Evolutionary conservation across 2,113 vertebrate genomes (phyloP).

Genomic region (Butastur rufipennis): DNA sequence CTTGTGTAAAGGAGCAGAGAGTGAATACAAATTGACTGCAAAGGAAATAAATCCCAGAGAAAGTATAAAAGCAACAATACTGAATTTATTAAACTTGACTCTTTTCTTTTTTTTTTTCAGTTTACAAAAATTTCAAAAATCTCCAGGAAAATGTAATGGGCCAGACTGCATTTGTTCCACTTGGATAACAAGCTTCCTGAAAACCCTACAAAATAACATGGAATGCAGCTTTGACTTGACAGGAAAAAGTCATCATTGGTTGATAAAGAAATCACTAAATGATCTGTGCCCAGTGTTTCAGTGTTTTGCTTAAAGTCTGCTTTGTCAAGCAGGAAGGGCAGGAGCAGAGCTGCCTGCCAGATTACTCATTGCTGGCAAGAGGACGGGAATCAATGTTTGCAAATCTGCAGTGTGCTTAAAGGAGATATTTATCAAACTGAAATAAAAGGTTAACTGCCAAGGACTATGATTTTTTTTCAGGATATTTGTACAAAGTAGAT

Average conservation of each 20-base stretch:
- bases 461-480: neutral
- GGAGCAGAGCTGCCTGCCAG: neutral
- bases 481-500: neutral
- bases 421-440: neutral
- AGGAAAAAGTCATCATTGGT: neutral
- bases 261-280: neutral
- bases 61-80: neutral
- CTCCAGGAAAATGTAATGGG: neutral
- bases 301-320: neutral
- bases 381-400: neutral
- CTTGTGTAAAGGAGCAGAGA: neutral
- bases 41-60: neutral
- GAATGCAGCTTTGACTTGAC: neutral
- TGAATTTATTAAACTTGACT: neutral
- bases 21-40: neutral
- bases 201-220: neutral
- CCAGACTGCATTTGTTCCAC: neutral
- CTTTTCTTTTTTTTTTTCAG: neutral
- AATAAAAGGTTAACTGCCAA: slow-evolving; percentile 4
- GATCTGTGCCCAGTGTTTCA: neutral
- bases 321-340: neutral
- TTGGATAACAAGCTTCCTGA: neutral
- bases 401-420: neutral
- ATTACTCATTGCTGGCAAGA: neutral
- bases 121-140: neutral